Percentiles rank a stretch among this genome's conserved stretches.
Evolutionary conservation across 2,797 vertebrate genomes (phyloP).

Genomic region (Eospalax fontanierii): DNA sequence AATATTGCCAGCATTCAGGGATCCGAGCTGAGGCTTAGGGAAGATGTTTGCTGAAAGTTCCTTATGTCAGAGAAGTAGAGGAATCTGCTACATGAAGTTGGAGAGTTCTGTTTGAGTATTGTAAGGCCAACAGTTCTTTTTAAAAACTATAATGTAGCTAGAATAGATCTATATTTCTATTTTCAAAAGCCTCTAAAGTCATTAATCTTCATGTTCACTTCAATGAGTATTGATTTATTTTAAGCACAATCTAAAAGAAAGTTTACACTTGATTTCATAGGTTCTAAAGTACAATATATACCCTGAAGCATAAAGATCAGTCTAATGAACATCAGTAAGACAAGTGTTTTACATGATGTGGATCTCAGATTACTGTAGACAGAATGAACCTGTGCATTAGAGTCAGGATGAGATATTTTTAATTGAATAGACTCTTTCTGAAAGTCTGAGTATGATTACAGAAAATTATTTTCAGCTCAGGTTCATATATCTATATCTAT

Average conservation of each 20-base stretch:
- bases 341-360: not conserved
- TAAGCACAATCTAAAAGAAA: constrained; percentile 40
- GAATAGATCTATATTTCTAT: not conserved
- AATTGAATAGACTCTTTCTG: not conserved
- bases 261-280: not conserved
- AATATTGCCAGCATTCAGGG: not conserved
- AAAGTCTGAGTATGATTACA: not conserved
- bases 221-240: constrained; percentile 3
- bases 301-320: not conserved
- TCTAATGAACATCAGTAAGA: not conserved
- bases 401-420: not conserved
- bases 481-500: too few species aligned
- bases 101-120: not conserved
- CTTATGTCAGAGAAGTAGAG: not conserved
- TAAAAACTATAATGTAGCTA: not conserved
- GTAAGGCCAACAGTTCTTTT: not conserved
- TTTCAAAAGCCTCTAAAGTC: constrained; percentile 24
- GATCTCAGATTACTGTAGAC: not conserved
- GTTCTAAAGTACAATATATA: not conserved
- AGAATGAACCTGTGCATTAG: not conserved
- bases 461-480: not conserved
- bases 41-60: not conserved
- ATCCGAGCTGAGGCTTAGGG: not conserved
- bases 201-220: constrained; percentile 49
- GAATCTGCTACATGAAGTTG: not conserved